A percentile compares a stretch with the other conserved stretches of the same genome.
Conservation (phyloP, 2,797 vertebrate genomes). For the Premnoplex brunnescens region DNA sequence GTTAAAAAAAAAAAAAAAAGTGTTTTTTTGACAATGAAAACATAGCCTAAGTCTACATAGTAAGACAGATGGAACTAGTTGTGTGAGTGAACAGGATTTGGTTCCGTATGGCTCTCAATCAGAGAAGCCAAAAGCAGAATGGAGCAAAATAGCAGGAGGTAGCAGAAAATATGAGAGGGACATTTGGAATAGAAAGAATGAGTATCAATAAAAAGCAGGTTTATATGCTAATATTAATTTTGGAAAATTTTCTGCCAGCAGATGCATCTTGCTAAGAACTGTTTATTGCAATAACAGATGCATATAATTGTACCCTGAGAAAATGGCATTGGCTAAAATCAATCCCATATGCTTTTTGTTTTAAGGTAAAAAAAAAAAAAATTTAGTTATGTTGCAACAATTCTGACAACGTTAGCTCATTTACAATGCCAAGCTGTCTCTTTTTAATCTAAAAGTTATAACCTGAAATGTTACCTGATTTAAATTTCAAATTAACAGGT, state of each 20-base stretch:
- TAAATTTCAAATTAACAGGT: constrained; percentile 73
- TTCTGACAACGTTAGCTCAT: constrained; percentile 6
- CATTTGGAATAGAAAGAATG: constrained; percentile 29
- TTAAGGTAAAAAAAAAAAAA: constrained; percentile 47
- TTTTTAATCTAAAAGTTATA: constrained; percentile 64
- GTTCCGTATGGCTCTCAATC: constrained; percentile 8
- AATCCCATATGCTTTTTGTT: constrained; percentile 30
- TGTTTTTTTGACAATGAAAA: neutral
- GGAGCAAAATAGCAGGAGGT: constrained; percentile 45
- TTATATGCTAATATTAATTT: constrained; percentile 36
- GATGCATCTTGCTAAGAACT: constrained; percentile 26
- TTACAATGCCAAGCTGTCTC: constrained; percentile 41
- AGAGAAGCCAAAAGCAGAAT: constrained; percentile 18
- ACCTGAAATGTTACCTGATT: constrained; percentile 65
- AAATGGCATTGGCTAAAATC: constrained; percentile 30
- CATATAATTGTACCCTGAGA: constrained; percentile 21
- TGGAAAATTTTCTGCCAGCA: constrained; percentile 20
- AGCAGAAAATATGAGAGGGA: constrained; percentile 20
- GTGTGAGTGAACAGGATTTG: neutral
- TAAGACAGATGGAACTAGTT: constrained; percentile 34
- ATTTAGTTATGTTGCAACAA: neutral
- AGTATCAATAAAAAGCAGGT: neutral
- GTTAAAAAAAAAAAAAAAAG: neutral
- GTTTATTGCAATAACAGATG: constrained; percentile 30
- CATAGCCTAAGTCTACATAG: neutral